Conservation (phyloP, 2,888 invertebrate species). For the Ormyrus labotus region DNA sequence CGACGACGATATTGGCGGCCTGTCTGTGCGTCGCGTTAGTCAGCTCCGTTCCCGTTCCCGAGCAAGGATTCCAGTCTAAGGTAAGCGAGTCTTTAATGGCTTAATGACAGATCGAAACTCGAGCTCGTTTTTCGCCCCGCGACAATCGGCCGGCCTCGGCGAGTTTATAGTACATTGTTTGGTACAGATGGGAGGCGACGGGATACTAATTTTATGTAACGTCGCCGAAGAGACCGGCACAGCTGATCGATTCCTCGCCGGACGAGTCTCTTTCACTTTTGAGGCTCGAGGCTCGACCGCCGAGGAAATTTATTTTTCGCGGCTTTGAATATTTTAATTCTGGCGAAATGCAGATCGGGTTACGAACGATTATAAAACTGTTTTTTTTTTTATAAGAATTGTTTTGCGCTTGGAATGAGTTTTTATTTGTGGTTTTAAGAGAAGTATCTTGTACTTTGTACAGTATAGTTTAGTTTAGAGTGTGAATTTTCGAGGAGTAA, state of each 20-base stretch:
- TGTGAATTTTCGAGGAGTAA: too few relatives aligned
- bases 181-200: not conserved
- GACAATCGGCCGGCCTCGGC: not conserved
- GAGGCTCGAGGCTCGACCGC: not conserved
- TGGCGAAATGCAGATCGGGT: too few relatives aligned
- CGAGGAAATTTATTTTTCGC: too few relatives aligned
- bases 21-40: slow-evolving; percentile 68
- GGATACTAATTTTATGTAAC: not conserved
- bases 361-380: too few relatives aligned
- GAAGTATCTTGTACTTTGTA: too few relatives aligned
- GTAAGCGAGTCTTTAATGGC: slow-evolving; percentile 61
- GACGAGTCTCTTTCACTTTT: slow-evolving; percentile 26
- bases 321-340: too few relatives aligned
- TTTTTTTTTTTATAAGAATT: too few relatives aligned
- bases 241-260: slow-evolving; percentile 1
- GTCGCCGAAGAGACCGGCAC: not conserved
- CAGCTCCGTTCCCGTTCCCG: slow-evolving; percentile 68
- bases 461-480: too few relatives aligned
- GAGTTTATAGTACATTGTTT: not conserved
- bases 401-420: too few relatives aligned
- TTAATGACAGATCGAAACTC: not conserved
- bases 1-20: slow-evolving; percentile 64
- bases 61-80: slow-evolving; percentile 69
- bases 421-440: too few relatives aligned
- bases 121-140: too few relatives aligned